These are phyloP conservation scores for Carlito syrichta DNA, from an alignment of 2,113 vertebrate genomes.

Conservation along the genomic window DNA sequence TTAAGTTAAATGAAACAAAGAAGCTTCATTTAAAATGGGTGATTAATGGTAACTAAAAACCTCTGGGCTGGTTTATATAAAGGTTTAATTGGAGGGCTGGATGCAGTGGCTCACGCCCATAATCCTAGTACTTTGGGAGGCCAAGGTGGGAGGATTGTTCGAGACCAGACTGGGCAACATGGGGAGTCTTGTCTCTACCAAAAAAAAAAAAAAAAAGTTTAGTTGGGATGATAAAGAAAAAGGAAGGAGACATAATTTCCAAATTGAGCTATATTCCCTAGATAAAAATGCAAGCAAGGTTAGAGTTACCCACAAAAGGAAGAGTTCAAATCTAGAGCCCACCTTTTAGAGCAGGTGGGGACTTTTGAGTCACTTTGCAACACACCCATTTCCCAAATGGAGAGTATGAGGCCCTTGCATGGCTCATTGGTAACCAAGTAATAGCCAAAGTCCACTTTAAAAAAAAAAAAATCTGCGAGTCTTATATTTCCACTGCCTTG, in stretches of 20 bases:
- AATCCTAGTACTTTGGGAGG: no score
- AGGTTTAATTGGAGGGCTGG: no score
- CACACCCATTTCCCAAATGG: neutral
- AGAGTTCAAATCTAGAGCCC: constrained; percentile 31
- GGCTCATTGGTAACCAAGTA: neutral
- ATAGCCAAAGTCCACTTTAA: neutral
- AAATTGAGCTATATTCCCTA: neutral
- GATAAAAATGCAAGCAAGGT: constrained; percentile 33
- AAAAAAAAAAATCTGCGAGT: neutral
- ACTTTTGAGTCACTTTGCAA: neutral
- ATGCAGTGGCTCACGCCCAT: no score
- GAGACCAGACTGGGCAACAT: no score
- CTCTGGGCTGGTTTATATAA: constrained; percentile 53
- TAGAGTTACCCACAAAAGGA: neutral
- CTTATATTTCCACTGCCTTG: neutral
- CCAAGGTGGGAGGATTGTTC: no score
- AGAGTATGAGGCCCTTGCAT: neutral
- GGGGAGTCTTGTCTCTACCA: no score
- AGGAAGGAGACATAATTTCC: constrained; percentile 50
- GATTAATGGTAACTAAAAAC: constrained; percentile 69
- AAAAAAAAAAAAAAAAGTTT: no score
- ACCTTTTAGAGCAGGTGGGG: neutral
- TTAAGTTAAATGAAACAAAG: constrained; percentile 18
- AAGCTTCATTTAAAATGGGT: constrained; percentile 53
- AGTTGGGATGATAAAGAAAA: constrained; percentile 18